These are phyloP conservation scores for Lasioglossum villosulum DNA, from an alignment of 2,888 invertebrate genomes.

Conservation along the genomic window DNA sequence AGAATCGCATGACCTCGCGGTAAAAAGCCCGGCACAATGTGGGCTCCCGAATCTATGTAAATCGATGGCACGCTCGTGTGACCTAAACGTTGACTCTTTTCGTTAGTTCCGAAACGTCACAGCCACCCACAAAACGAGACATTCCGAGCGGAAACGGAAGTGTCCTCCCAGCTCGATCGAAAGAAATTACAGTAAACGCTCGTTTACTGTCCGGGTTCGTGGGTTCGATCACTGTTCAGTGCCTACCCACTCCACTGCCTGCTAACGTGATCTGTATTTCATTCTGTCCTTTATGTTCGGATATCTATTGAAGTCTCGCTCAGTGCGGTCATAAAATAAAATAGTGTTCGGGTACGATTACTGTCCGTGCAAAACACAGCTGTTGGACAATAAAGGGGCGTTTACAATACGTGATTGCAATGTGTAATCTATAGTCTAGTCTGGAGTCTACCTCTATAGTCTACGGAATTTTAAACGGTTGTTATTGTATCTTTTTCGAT, in stretches of 20 bases:
- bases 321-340: no score
- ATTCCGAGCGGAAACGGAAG: neutral
- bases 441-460: neutral
- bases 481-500: neutral
- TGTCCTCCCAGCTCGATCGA: neutral
- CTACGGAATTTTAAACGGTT: neutral
- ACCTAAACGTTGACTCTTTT: constrained; percentile 77
- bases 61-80: constrained; percentile 67
- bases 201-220: no score
- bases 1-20: constrained; percentile 73
- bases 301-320: no score
- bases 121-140: neutral
- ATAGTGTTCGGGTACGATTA: no score
- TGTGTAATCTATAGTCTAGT: neutral
- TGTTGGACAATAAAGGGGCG: no score
- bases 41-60: constrained; percentile 68
- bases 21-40: constrained; percentile 77
- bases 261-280: no score
- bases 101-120: constrained; percentile 61
- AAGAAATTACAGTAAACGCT: no score
- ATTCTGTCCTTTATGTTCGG: no score
- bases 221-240: no score
- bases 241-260: no score
- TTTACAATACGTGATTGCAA: no score
- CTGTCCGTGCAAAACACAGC: no score